Evolutionary conservation across 1,140 invertebrate genomes (phyloP).

Genomic region (Drosophila gunungcola): DNA sequence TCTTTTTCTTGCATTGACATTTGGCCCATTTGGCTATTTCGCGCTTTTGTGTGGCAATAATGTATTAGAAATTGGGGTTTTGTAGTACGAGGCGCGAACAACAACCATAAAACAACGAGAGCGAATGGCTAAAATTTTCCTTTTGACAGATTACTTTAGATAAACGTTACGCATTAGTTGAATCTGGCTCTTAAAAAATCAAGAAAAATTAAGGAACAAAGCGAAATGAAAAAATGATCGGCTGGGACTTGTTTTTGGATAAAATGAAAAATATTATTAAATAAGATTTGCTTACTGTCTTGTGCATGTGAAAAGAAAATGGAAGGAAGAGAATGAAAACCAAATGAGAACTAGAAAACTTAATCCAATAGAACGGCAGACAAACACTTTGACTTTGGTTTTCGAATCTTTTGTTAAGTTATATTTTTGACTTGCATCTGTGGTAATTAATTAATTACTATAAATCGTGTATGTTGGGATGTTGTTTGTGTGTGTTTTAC

Average conservation of each 20-base stretch:
- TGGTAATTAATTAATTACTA: slow-evolving; percentile 53
- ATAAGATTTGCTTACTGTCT: background rate
- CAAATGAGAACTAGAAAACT: slow-evolving; percentile 51
- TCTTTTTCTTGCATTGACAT: slow-evolving; percentile 57
- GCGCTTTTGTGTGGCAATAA: slow-evolving; percentile 29
- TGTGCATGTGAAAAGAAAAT: slow-evolving; percentile 8
- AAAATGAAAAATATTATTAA: background rate
- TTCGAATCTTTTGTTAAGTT: slow-evolving; percentile 65
- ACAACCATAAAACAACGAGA: slow-evolving; percentile 57
- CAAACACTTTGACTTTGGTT: slow-evolving; percentile 71
- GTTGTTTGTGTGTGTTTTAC: slow-evolving; percentile 34
- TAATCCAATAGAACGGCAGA: slow-evolving; percentile 69
- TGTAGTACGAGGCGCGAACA: slow-evolving; percentile 56
- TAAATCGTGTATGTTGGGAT: slow-evolving; percentile 22
- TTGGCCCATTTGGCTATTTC: slow-evolving; percentile 56
- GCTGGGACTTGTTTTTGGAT: background rate
- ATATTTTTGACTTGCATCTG: slow-evolving; percentile 48
- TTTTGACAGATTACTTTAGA: slow-evolving; percentile 53
- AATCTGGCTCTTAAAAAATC: slow-evolving; percentile 42
- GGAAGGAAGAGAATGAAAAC: slow-evolving; percentile 14
- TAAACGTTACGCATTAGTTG: slow-evolving; percentile 50
- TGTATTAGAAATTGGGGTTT: slow-evolving; percentile 37
- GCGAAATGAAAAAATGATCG: slow-evolving; percentile 6
- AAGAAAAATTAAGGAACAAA: slow-evolving; percentile 6
- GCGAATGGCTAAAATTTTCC: slow-evolving; percentile 54